A percentile compares a stretch with the other conserved stretches of the same genome.
Conservation (phyloP, 1,140 invertebrate species). For the Coelopa frigida region DNA sequence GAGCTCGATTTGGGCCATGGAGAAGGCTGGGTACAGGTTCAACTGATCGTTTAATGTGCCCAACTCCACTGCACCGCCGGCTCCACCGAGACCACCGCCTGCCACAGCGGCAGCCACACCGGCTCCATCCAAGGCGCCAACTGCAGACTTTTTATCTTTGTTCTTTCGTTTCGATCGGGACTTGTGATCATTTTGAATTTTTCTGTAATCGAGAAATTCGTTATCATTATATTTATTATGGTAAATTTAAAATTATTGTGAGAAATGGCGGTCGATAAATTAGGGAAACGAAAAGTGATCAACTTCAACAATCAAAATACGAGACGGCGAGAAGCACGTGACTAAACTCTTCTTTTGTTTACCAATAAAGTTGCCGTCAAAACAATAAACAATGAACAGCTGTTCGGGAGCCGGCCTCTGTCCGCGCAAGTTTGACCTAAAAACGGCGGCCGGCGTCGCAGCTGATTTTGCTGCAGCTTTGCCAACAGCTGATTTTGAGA, state of each 20-base stretch:
- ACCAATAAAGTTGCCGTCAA: not conserved
- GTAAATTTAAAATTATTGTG: not conserved
- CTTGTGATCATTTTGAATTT: slow-evolving; percentile 37
- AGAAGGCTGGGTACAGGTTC: slow-evolving; percentile 31
- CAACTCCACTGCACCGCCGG: too few species aligned
- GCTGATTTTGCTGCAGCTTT: not conserved
- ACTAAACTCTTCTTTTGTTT: not conserved
- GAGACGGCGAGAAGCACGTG: not conserved
- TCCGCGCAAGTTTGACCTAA: slow-evolving; percentile 2
- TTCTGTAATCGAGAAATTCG: slow-evolving; percentile 16
- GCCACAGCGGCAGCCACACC: slow-evolving; percentile 16
- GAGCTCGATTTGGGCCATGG: slow-evolving; percentile 39
- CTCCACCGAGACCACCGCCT: slow-evolving; percentile 4
- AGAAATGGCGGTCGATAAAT: slow-evolving; percentile 6
- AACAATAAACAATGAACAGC: slow-evolving; percentile 4
- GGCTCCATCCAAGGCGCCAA: slow-evolving; percentile 25
- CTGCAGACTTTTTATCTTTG: slow-evolving; percentile 38
- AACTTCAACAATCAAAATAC: too few species aligned
- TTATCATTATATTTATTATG: not conserved
- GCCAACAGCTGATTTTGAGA: not conserved
- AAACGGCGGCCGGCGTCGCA: not conserved
- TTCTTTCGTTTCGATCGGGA: slow-evolving; percentile 36
- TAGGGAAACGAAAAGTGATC: not conserved
- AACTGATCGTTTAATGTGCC: slow-evolving; percentile 32
- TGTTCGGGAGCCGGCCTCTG: not conserved